Evolutionary conservation across 2,797 vertebrate species (phyloP).

Genomic region (Poecilia picta): DNA sequence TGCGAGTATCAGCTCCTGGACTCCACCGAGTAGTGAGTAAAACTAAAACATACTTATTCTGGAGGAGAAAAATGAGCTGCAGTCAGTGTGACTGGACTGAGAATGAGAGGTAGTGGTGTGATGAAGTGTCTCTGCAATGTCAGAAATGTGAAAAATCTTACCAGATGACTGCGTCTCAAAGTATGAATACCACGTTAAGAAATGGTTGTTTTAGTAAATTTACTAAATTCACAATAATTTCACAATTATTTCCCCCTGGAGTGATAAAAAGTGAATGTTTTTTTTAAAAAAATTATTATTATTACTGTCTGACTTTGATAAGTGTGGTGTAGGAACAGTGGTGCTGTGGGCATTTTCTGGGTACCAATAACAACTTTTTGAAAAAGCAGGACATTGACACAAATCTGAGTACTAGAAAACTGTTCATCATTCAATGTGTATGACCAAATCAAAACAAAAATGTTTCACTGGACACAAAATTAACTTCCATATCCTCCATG

Average conservation of each 20-base stretch:
- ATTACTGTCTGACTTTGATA: no score
- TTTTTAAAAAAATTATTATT: no score
- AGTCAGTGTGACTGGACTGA: neutral
- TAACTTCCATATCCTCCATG: neutral
- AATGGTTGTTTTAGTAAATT: neutral
- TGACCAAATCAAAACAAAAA: neutral
- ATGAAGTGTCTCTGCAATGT: constrained; percentile 2
- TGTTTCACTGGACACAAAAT: neutral
- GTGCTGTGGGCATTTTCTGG: neutral
- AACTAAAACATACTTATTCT: neutral
- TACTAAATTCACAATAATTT: no score
- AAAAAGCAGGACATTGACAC: neutral
- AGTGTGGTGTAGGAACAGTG: neutral
- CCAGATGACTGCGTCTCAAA: neutral
- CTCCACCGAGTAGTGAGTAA: constrained; percentile 86
- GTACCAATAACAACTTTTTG: neutral
- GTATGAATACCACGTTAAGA: neutral
- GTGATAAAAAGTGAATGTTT: neutral
- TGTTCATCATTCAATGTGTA: neutral
- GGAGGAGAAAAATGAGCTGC: constrained; percentile 2
- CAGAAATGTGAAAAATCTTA: constrained; percentile 3
- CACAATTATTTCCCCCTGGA: neutral
- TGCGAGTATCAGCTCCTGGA: constrained; percentile 85
- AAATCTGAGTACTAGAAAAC: neutral
- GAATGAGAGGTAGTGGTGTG: neutral